These are phyloP conservation scores for Meteorus sp. DNA, from an alignment of 1,140 invertebrate species.

Conservation along the genomic window DNA sequence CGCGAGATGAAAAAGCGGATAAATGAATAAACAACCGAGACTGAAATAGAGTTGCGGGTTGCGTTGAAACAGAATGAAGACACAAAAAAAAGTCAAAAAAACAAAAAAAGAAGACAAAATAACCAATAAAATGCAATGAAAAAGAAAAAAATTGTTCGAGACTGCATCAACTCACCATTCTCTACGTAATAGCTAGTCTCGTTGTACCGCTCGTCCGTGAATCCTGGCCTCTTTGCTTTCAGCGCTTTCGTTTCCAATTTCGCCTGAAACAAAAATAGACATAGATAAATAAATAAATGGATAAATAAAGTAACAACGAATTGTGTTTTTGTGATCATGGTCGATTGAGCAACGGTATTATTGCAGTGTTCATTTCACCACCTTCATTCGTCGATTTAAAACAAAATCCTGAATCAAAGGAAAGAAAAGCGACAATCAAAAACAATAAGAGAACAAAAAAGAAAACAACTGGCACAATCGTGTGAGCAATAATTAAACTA, in stretches of 20 bases:
- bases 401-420: no score
- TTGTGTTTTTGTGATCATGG: neutral
- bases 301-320: neutral
- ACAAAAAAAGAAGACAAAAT: slow-evolving; percentile 6
- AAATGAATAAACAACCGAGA: no score
- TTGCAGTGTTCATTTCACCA: slow-evolving; percentile 6
- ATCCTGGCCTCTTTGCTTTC: slow-evolving; percentile 89
- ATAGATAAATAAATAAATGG: slow-evolving; percentile 1
- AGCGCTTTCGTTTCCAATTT: slow-evolving; percentile 91
- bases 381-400: neutral
- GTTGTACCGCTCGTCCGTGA: slow-evolving; percentile 89
- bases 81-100: no score
- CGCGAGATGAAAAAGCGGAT: no score
- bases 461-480: no score
- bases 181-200: slow-evolving; percentile 96
- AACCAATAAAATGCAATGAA: neutral
- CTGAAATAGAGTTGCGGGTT: no score
- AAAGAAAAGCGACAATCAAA: neutral
- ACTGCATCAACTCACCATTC: slow-evolving; percentile 77
- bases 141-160: neutral
- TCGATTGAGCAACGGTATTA: slow-evolving; percentile 8
- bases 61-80: no score
- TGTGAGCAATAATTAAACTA: no score
- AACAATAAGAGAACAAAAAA: neutral
- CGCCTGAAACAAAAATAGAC: slow-evolving; percentile 72